These are phyloP conservation scores for Spheniscus mendiculus DNA, from an alignment of 2,113 vertebrate species.

Conservation along the genomic window DNA sequence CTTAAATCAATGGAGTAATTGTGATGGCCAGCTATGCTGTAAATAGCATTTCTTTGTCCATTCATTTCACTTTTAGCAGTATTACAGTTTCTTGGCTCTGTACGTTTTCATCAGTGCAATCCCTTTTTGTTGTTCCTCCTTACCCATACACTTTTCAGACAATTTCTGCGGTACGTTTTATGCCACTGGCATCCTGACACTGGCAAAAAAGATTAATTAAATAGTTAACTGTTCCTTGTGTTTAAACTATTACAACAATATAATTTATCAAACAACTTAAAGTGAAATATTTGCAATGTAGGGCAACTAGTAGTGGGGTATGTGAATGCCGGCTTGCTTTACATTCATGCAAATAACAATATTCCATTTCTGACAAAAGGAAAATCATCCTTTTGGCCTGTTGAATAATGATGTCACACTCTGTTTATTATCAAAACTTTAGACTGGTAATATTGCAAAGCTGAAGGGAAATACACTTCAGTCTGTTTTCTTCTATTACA, in stretches of 20 bases:
- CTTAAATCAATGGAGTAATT: slow-evolving; percentile 53
- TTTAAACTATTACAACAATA: neutral
- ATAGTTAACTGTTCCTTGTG: neutral
- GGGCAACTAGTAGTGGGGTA: neutral
- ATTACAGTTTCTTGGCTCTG: slow-evolving; percentile 22
- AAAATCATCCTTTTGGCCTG: neutral
- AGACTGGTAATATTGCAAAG: neutral
- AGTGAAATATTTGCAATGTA: neutral
- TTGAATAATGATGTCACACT: neutral
- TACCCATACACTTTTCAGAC: neutral
- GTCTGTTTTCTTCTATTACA: neutral
- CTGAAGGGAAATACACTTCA: neutral
- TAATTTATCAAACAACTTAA: neutral
- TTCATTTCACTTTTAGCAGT: slow-evolving; percentile 60
- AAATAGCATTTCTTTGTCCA: slow-evolving; percentile 63
- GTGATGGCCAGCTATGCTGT: slow-evolving; percentile 31
- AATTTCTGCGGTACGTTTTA: neutral
- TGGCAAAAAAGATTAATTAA: neutral
- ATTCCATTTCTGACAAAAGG: neutral
- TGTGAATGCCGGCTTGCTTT: neutral
- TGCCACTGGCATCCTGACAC: neutral
- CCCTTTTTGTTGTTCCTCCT: neutral
- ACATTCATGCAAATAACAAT: neutral
- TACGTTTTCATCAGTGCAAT: neutral
- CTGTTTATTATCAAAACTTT: neutral